Percentiles rank a stretch among this genome's conserved stretches.
Conservation (phyloP, 2,888 invertebrate genomes). For the Eurytoma adleriae region DNA sequence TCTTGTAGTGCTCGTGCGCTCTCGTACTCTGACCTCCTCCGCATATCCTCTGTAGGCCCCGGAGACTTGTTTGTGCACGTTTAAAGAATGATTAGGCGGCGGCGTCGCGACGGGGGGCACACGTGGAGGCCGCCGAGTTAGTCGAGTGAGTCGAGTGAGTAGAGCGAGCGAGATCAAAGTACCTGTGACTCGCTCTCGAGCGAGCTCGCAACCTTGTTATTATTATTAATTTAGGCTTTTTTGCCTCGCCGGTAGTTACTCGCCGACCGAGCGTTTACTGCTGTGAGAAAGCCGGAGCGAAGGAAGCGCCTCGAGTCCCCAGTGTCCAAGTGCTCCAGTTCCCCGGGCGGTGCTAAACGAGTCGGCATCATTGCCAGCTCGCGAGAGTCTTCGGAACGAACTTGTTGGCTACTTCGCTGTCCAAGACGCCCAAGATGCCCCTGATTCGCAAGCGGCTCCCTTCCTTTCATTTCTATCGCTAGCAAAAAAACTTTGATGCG, state of each 20-base stretch:
- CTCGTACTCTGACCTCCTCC: neutral
- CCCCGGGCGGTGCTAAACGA: constrained; percentile 15
- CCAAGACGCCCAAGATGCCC: too few species aligned
- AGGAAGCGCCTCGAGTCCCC: neutral
- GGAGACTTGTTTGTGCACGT: constrained; percentile 75
- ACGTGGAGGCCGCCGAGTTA: neutral
- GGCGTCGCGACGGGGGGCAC: constrained; percentile 70
- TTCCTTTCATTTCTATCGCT: constrained; percentile 31
- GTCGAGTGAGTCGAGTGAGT: constrained; percentile 2
- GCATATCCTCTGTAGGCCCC: neutral
- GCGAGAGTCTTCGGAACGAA: too few species aligned
- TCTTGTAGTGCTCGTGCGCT: neutral
- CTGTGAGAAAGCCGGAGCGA: constrained; percentile 67
- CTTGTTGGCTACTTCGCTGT: too few species aligned
- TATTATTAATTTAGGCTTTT: constrained; percentile 69
- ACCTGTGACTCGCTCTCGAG: constrained; percentile 19
- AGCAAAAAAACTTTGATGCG: constrained; percentile 43
- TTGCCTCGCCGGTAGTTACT: constrained; percentile 67
- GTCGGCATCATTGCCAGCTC: constrained; percentile 4
- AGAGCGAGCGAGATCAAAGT: constrained; percentile 17
- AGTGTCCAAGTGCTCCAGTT: neutral
- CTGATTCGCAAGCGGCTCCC: constrained; percentile 31
- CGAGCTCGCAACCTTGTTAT: constrained; percentile 63
- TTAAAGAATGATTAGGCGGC: constrained; percentile 76
- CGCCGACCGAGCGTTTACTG: constrained; percentile 63